A percentile compares a stretch with the other conserved stretches of the same genome.
Evolutionary conservation across 2,113 vertebrate species (phyloP).

Genomic region (Anarhynchus alexandrinus): DNA sequence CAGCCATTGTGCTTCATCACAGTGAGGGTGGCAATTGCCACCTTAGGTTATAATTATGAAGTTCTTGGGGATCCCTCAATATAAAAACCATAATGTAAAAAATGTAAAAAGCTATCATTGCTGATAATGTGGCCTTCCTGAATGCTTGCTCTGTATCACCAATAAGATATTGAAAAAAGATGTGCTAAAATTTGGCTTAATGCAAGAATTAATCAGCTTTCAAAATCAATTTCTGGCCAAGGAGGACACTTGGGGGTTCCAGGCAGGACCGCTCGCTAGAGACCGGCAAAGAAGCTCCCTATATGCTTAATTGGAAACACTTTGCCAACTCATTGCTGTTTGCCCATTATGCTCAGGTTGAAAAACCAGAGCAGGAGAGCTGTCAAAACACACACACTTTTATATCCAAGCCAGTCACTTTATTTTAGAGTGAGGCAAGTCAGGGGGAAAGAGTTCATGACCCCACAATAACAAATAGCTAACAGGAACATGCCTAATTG

Average conservation of each 20-base stretch:
- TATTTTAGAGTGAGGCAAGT: constrained; percentile 9
- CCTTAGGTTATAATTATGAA: background rate
- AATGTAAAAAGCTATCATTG: background rate
- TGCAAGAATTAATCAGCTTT: constrained; percentile 33
- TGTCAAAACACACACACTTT: constrained; percentile 48
- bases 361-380: constrained; percentile 17
- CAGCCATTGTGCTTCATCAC: background rate
- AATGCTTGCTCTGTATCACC: background rate
- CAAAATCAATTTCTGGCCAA: constrained; percentile 22
- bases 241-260: background rate
- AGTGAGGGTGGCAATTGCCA: background rate
- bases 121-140: background rate
- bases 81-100: background rate
- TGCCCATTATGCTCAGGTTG: background rate
- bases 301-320: constrained; percentile 34
- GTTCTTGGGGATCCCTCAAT: background rate
- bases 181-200: background rate
- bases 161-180: background rate
- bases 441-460: background rate
- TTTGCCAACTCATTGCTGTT: background rate
- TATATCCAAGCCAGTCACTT: constrained; percentile 4
- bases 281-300: background rate
- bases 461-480: background rate
- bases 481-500: background rate
- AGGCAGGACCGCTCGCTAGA: background rate